A percentile compares a stretch with the other conserved stretches of the same genome.
Evolutionary conservation across 2,113 vertebrate species (phyloP).

Genomic region (Bungarus multicinctus): DNA sequence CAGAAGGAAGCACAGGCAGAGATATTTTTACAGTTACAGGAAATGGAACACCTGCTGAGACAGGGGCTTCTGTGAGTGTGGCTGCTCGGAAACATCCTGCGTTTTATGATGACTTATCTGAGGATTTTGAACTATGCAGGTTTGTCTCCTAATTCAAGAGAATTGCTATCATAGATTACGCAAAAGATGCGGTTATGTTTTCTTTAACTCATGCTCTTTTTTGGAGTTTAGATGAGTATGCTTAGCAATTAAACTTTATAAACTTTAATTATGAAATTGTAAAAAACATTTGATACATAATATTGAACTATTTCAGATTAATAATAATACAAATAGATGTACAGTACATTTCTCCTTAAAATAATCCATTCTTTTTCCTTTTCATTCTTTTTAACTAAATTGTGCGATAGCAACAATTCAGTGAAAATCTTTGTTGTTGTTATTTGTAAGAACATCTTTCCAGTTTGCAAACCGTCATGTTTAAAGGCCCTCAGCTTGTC

Average conservation of each 20-base stretch:
- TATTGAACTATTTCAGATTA: conserved; percentile 5
- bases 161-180: neutral
- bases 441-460: neutral
- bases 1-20: conserved; percentile 68
- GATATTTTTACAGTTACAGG: conserved; percentile 62
- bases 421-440: neutral
- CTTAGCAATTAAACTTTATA: conserved; percentile 21
- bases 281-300: conserved; percentile 12
- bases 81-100: conserved; percentile 55
- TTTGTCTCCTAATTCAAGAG: conserved; percentile 70
- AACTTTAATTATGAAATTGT: neutral
- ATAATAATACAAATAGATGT: neutral
- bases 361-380: neutral
- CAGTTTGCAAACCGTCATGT: neutral
- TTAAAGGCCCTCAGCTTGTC: neutral
- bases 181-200: neutral
- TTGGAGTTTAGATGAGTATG: neutral
- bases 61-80: conserved; percentile 25
- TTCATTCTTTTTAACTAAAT: neutral
- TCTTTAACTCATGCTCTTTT: conserved; percentile 24
- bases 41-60: conserved; percentile 5
- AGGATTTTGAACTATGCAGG: conserved; percentile 89
- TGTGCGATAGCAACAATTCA: neutral
- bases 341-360: neutral
- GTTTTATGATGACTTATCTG: conserved; percentile 71